Conservation (phyloP, 2,113 vertebrate genomes). For the Neodontobutis hainanensis region DNA sequence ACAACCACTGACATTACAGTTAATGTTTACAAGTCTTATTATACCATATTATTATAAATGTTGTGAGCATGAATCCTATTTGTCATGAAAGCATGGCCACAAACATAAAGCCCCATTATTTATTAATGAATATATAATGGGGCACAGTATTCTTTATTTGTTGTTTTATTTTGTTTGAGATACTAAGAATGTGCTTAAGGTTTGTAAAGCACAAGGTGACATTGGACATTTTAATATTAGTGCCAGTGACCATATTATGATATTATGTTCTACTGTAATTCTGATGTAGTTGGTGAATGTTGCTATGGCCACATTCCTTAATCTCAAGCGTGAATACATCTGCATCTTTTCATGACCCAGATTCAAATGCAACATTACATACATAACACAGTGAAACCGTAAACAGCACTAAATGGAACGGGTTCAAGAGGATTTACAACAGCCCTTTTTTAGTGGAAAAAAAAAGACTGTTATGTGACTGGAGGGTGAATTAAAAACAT, state of each 20-base stretch:
- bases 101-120: slow-evolving; percentile 65
- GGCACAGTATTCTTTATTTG: slow-evolving; percentile 79
- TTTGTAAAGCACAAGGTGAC: slow-evolving; percentile 24
- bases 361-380: slow-evolving; percentile 19
- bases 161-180: slow-evolving; percentile 29
- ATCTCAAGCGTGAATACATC: slow-evolving; percentile 43
- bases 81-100: slow-evolving; percentile 72
- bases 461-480: background rate
- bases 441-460: slow-evolving; percentile 6
- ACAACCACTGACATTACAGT: too few species aligned
- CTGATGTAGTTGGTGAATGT: slow-evolving; percentile 8
- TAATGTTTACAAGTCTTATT: too few species aligned
- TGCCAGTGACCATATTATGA: slow-evolving; percentile 22
- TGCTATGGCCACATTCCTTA: background rate
- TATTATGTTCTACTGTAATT: slow-evolving; percentile 18
- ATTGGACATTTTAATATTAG: slow-evolving; percentile 20
- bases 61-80: slow-evolving; percentile 59
- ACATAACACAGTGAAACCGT: slow-evolving; percentile 49
- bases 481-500: background rate
- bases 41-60: slow-evolving; percentile 44
- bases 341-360: slow-evolving; percentile 49
- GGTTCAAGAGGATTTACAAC: slow-evolving; percentile 46
- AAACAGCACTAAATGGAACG: slow-evolving; percentile 47
- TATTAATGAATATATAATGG: too few species aligned
- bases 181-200: slow-evolving; percentile 9